Conservation (phyloP, 2,113 vertebrate genomes). For the Chrysochloris asiatica region DNA sequence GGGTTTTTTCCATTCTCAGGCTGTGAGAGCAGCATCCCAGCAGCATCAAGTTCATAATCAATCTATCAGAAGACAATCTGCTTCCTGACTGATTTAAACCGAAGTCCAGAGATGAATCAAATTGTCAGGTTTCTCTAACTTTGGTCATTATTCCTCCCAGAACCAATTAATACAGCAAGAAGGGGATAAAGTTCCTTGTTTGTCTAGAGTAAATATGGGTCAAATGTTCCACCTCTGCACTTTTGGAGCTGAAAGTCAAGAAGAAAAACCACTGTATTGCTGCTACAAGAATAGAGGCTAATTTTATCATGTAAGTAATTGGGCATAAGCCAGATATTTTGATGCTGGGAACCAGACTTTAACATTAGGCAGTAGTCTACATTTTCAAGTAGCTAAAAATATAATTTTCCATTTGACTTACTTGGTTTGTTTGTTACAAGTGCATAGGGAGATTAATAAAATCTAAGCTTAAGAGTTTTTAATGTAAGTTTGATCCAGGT, state of each 20-base stretch:
- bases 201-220: not conserved
- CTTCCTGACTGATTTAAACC: not conserved
- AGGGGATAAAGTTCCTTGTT: not conserved
- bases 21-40: not conserved
- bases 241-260: not conserved
- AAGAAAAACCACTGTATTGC: not conserved
- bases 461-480: slow-evolving; percentile 40
- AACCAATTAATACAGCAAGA: not conserved
- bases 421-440: not conserved
- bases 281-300: not conserved
- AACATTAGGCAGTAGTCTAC: not conserved
- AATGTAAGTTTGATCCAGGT: not conserved
- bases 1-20: not conserved
- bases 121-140: not conserved
- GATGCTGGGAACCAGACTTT: not conserved
- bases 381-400: slow-evolving; percentile 21
- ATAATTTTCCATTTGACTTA: slow-evolving; percentile 4
- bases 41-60: not conserved
- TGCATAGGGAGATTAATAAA: slow-evolving; percentile 3
- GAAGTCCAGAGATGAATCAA: not conserved
- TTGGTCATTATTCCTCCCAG: not conserved
- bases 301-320: not conserved
- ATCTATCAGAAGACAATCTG: not conserved
- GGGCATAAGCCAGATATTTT: not conserved
- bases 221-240: not conserved